phyloP scores from a whole-genome alignment of 2,888 invertebrate species.

The Sussaba pulchella region DNA sequence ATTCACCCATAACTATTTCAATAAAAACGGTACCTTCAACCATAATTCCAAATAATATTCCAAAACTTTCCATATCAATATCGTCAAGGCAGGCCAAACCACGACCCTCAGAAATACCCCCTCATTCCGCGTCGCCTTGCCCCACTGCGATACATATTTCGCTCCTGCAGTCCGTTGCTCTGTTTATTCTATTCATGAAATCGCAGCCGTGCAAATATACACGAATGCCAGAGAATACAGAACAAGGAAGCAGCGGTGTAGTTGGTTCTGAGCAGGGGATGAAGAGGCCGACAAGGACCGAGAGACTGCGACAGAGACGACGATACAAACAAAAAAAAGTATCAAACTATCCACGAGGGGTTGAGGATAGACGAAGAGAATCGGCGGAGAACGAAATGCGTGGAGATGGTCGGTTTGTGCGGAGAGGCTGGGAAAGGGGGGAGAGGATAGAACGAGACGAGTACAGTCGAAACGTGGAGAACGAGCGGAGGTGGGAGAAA shows the following conservation, averaged over 20 bases:
- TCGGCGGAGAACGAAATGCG: conserved; percentile 71
- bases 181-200: conserved; percentile 71
- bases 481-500: conserved; percentile 67
- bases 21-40: too few species aligned
- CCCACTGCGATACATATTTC: background rate
- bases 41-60: too few species aligned
- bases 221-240: conserved; percentile 48
- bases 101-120: conserved; percentile 38
- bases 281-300: conserved; percentile 46
- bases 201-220: conserved; percentile 58
- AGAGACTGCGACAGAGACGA: conserved; percentile 33
- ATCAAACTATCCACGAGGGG: conserved; percentile 67
- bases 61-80: conserved; percentile 39
- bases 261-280: conserved; percentile 61
- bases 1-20: too few species aligned
- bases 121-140: conserved; percentile 38
- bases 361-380: conserved; percentile 68
- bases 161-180: conserved; percentile 53
- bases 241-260: conserved; percentile 48
- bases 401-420: conserved; percentile 29
- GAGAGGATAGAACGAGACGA: conserved; percentile 57
- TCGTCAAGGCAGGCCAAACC: conserved; percentile 32
- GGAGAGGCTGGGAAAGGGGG: conserved; percentile 25
- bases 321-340: conserved; percentile 52
- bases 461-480: conserved; percentile 51